phyloP scores from a whole-genome alignment of 2,113 vertebrate genomes.

The Eudyptes chrysolophus region DNA sequence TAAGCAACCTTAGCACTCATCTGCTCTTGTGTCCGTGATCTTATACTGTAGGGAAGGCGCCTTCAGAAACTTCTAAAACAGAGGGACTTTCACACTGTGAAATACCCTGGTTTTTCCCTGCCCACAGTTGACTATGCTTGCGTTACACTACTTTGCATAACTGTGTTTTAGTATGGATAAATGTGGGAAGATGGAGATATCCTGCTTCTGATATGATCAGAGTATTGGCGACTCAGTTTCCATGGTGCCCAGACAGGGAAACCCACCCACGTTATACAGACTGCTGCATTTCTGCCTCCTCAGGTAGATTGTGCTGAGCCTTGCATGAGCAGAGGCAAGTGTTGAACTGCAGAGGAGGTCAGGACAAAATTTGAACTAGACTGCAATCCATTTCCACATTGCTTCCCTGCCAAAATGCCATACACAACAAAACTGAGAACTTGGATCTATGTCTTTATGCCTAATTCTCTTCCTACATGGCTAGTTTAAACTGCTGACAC shows the following conservation, averaged over 20 bases:
- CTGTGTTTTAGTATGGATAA: not conserved
- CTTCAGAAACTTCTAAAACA: not conserved
- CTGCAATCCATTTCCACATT: not conserved
- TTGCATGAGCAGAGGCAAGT: not conserved
- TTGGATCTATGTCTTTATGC: not conserved
- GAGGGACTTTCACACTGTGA: not conserved
- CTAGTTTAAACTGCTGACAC: fast-evolving
- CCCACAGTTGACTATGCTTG: not conserved
- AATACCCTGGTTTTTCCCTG: not conserved
- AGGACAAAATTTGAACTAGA: not conserved
- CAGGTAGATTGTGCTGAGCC: not conserved
- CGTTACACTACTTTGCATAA: constrained; percentile 9
- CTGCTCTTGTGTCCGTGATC: not conserved
- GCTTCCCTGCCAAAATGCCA: not conserved
- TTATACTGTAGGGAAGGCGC: not conserved
- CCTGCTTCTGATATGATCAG: not conserved
- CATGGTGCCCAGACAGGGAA: not conserved
- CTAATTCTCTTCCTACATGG: not conserved
- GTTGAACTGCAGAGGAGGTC: not conserved
- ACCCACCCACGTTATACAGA: not conserved
- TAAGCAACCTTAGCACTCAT: not conserved
- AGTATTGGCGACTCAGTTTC: not conserved
- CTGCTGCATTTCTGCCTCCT: not conserved
- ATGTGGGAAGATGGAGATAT: not conserved
- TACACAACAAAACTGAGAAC: not conserved